Base-by-base conservation (phyloP, 2,113 vertebrate species). In the Gallinago paraguaiae region DNA sequence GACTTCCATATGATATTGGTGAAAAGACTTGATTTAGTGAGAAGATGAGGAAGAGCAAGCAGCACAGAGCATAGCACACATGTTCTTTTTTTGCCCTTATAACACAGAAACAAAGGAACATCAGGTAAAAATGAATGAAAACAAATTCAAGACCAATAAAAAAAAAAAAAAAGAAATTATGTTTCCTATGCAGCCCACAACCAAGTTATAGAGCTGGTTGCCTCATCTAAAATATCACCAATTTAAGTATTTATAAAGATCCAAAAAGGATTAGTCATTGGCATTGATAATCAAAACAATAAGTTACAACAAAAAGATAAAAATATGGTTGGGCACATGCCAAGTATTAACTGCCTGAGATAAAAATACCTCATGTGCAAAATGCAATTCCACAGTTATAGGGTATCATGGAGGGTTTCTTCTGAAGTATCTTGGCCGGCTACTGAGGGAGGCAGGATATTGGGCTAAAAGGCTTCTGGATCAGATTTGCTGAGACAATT, bases 21-120 rank as follows among this genome's bases (percentile, higher is more conserved):
- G 81, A 93, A 96, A 96, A 79, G 74, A 48, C 61, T 93, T 97
- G 90, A 93, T 88, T 96, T 92, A 94, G 56, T 61, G 77, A 90
- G 79, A 86, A 93, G 60, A 93, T n/a, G 76, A 85, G 63, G 54
- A 82, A 91, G 53, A 89, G 17, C 18, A 14, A 84, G 25, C 57
- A 78, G 61, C 65, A 81, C 37, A 95, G 13, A 90, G 33, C 11
- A 28, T 1, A 86, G 65, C 13, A 2, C 70, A 75, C 43, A 12
- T 94, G 90, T 41, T 92, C 57, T 63, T 60, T 82, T 68, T 71
- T 92, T 81, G 81, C 35, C 65, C 41, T 87, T 63, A 37, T 76
- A 72, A 82, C 65, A 45, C 23, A 90, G 83, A 93, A 93, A 95
- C 83, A 96, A 92, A 92, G 54, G 74, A 89, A 85, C 43, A 92